Conservation (phyloP, 2,113 vertebrate genomes). For the Nothocercus julius region DNA sequence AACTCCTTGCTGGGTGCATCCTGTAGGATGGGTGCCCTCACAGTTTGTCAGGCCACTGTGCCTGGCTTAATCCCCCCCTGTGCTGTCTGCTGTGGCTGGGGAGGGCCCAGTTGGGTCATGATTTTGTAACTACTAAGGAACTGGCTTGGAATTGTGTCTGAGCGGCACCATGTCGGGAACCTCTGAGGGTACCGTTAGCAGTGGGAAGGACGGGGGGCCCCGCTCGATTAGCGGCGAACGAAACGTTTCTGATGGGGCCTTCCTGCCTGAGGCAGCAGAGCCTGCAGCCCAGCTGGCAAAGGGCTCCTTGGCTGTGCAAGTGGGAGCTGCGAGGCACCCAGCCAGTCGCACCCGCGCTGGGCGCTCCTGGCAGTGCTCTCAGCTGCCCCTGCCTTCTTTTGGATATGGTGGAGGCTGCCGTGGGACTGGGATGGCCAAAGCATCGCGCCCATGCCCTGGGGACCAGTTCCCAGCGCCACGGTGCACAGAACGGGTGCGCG, state of each 20-base stretch:
- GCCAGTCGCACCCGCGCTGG: too few species aligned
- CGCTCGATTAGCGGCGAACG: fast-evolving
- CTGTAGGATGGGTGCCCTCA: background rate
- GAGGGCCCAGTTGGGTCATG: background rate
- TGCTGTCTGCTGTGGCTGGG: background rate
- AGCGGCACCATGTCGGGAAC: background rate
- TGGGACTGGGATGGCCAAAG: background rate
- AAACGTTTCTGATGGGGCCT: background rate
- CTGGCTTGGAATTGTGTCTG: background rate
- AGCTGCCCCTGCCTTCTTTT: too few species aligned
- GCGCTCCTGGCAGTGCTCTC: too few species aligned
- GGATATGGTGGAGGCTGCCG: too few species aligned
- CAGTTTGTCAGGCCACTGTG: background rate
- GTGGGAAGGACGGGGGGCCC: background rate
- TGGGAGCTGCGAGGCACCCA: too few species aligned
- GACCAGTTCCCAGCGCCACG: background rate
- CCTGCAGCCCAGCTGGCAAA: background rate
- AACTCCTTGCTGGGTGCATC: background rate
- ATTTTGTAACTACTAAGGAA: background rate
- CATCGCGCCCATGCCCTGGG: background rate
- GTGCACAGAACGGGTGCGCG: background rate
- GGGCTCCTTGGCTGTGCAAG: background rate
- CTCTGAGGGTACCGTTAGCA: fast-evolving
- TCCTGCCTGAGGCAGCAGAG: background rate
- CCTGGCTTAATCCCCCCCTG: background rate